Evolutionary conservation across 2,888 invertebrate genomes (phyloP).

Genomic region (Lasioglossum zephyrum): DNA sequence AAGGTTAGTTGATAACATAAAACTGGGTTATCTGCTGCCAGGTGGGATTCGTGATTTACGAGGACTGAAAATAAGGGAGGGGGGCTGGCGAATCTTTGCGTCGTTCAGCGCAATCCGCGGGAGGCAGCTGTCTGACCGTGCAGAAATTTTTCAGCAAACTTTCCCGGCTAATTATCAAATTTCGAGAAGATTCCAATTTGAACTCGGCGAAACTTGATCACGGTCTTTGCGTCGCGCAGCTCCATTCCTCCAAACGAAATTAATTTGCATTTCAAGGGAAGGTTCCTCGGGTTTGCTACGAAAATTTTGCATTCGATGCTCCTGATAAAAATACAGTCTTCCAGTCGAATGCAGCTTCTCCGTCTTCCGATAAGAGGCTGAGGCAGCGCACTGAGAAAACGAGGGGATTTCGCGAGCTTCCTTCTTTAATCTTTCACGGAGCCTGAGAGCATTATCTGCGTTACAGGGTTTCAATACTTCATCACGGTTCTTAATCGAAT

Average conservation of each 20-base stretch:
- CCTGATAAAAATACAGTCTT: neutral
- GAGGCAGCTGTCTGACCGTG: neutral
- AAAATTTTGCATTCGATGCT: neutral
- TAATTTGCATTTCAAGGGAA: neutral
- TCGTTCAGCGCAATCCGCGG: slow-evolving; percentile 6
- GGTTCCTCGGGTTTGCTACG: neutral
- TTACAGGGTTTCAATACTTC: neutral
- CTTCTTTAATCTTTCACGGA: slow-evolving; percentile 17
- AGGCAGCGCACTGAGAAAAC: neutral
- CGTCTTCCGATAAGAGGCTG: neutral
- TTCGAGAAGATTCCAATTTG: neutral
- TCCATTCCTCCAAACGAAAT: neutral
- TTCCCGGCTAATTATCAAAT: neutral
- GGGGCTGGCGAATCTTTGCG: neutral
- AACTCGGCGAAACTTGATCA: neutral
- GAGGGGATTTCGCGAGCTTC: neutral
- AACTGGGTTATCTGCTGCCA: slow-evolving; percentile 51
- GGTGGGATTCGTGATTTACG: slow-evolving; percentile 52
- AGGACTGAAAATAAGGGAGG: slow-evolving; percentile 18
- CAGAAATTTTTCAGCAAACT: slow-evolving; percentile 4
- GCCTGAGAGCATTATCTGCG: slow-evolving; percentile 14
- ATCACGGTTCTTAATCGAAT: neutral
- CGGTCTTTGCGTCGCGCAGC: neutral
- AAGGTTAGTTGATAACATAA: slow-evolving; percentile 57
- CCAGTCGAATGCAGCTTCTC: neutral